These are phyloP conservation scores for Percina caprodes DNA, from an alignment of 2,113 vertebrate species.

Conservation along the genomic window DNA sequence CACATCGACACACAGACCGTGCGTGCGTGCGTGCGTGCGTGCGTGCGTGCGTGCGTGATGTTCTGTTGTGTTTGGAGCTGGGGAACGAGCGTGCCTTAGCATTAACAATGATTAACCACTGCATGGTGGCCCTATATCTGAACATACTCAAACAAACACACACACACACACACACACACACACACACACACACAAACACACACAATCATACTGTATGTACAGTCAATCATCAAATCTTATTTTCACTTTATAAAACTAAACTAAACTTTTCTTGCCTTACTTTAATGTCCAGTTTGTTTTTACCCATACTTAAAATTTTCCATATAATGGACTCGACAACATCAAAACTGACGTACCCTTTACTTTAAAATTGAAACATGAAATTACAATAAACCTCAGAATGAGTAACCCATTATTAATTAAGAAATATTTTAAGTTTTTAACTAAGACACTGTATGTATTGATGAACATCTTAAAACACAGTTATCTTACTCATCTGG, in stretches of 20 bases:
- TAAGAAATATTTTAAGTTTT: not conserved
- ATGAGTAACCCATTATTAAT: not conserved
- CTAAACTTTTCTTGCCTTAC: not conserved
- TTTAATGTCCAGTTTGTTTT: not conserved
- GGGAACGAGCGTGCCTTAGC: constrained; percentile 70
- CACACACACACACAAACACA: not conserved
- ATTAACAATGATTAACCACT: constrained; percentile 80
- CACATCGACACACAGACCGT: constrained; percentile 51
- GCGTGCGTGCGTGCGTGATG: constrained; percentile 4
- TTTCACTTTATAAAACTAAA: constrained; percentile 2
- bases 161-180: too few relatives aligned
- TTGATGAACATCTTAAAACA: not conserved
- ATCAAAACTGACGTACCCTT: not conserved
- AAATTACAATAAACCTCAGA: not conserved
- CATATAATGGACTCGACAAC: not conserved
- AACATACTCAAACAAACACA: constrained; percentile 15
- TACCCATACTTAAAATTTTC: not conserved
- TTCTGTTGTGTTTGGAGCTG: constrained; percentile 58
- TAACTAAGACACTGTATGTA: not conserved
- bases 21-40: not conserved
- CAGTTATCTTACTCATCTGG: not conserved
- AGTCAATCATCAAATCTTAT: constrained; percentile 15
- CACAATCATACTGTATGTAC: not conserved
- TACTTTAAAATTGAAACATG: not conserved
- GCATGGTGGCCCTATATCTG: constrained; percentile 72